Evolutionary conservation across 2,113 vertebrate genomes (phyloP), one percentile per base, ranked within the genome.

Genomic region (Rynchops niger): DNA sequence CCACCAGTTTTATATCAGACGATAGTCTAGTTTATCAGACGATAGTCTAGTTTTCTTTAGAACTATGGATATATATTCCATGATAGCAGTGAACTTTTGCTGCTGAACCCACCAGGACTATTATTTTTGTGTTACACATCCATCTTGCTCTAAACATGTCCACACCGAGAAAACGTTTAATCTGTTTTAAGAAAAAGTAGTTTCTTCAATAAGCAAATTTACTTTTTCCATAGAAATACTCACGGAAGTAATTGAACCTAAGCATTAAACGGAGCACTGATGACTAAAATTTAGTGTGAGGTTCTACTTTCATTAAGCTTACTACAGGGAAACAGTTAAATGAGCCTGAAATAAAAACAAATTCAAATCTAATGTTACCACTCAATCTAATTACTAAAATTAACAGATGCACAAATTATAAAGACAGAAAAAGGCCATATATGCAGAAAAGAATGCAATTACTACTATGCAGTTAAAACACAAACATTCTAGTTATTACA

Each of bases 331-430:
- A 96, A 65, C 36, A 88, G 78, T 47, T 93, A 87, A 95, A 88
- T 38, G 53, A 90, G 27, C 30, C 66, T 69, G 77, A 97, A 94
- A 89, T 55, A 82, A 82, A 96, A 88, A 22, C 45, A 86, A 83
- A 94, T 59, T 78, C 29, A 77, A 85, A 73, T n/a, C 61, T 71
- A 69, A 82, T 4, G 32, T 56, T 84, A 79, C 49, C 25, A 80
- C 32, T 92, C 78, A 58, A 72, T 34, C 59, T 93, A 82, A 95
- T 90, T 65, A 90, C 74, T 90, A 77, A 88, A 91, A 86, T 90
- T 45, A 96, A 92, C 30, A 69, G 56, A 82, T 29, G 52, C 18
- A 82, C n/a, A 38, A 79, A 59, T 32, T 94, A 59, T 17, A 93
- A 93, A 84, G 78, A 30, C 40, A 80, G 49, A 29, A 52, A 43